Conservation (phyloP, 2,797 vertebrate genomes). For the Sebastes kiyomatsui region DNA sequence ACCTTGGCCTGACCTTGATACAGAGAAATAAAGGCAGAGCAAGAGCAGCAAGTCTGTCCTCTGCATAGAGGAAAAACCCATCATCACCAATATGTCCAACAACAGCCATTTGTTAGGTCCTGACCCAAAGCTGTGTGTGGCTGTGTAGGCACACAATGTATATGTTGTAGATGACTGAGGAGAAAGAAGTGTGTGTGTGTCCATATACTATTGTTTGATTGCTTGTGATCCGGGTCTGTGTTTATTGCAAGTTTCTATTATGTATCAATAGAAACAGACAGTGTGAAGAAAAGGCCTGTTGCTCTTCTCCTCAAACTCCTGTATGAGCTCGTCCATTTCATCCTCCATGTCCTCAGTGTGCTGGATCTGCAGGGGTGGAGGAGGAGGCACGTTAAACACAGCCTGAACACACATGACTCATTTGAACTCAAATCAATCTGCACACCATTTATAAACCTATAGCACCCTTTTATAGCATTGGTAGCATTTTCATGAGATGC, state of each 20-base stretch:
- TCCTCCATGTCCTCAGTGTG: slow-evolving; percentile 99
- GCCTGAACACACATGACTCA: neutral
- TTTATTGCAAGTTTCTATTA: slow-evolving; percentile 67
- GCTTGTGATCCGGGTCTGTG: slow-evolving; percentile 47
- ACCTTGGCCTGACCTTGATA: slow-evolving; percentile 62
- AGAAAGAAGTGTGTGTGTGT: slow-evolving; percentile 14
- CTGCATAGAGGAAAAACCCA: slow-evolving; percentile 48
- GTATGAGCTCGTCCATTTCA: slow-evolving; percentile 96
- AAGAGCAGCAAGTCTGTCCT: slow-evolving; percentile 66
- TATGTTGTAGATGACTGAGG: slow-evolving; percentile 26
- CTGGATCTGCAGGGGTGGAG: slow-evolving; percentile 87
- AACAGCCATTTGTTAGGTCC: slow-evolving; percentile 50
- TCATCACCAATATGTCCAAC: slow-evolving; percentile 45
- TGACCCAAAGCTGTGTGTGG: slow-evolving; percentile 34
- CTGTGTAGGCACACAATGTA: slow-evolving; percentile 29
- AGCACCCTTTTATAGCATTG: neutral
- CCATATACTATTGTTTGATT: slow-evolving; percentile 47
- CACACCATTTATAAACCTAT: neutral
- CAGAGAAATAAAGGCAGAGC: slow-evolving; percentile 68
- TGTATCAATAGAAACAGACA: slow-evolving; percentile 96
- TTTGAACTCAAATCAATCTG: neutral
- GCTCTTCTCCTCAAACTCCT: slow-evolving; percentile 98
- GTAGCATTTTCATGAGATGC: neutral
- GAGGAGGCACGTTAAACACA: neutral
- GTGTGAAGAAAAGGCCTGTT: slow-evolving; percentile 96